Conservation (phyloP, 2,113 vertebrate genomes). For the Forbesichthys papilliferus region DNA sequence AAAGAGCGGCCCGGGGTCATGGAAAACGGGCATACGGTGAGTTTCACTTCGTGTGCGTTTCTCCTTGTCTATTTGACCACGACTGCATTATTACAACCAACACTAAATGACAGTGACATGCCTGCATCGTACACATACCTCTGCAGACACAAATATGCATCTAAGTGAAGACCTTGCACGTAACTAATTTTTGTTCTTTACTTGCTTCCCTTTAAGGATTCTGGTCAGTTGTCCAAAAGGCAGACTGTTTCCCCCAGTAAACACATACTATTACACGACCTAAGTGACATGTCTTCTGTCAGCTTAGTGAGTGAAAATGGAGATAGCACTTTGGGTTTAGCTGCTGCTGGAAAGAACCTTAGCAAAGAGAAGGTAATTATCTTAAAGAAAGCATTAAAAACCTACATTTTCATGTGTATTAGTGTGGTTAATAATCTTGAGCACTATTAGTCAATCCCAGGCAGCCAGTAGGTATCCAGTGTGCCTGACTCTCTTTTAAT, state of each 20-base stretch:
- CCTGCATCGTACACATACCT: too few species aligned
- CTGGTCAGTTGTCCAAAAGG: slow-evolving; percentile 23
- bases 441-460: too few species aligned
- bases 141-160: not conserved
- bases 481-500: not conserved
- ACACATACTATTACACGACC: slow-evolving; percentile 24
- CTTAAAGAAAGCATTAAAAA: not conserved
- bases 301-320: slow-evolving; percentile 17
- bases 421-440: too few species aligned
- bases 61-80: too few species aligned
- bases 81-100: too few species aligned
- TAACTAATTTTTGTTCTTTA: too few species aligned
- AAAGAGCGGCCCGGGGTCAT: not conserved
- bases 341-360: not conserved
- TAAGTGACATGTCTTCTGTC: slow-evolving; percentile 42
- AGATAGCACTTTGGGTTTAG: slow-evolving; percentile 7
- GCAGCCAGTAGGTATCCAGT: too few species aligned
- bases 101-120: too few species aligned
- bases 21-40: slow-evolving; percentile 1
- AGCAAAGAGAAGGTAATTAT: slow-evolving; percentile 18
- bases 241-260: not conserved
- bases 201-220: slow-evolving; percentile 43
- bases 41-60: not conserved
- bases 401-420: too few species aligned
- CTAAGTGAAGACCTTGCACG: not conserved